Conservation (phyloP, 2,797 vertebrate genomes). For the Chiroxiphia lanceolata region DNA sequence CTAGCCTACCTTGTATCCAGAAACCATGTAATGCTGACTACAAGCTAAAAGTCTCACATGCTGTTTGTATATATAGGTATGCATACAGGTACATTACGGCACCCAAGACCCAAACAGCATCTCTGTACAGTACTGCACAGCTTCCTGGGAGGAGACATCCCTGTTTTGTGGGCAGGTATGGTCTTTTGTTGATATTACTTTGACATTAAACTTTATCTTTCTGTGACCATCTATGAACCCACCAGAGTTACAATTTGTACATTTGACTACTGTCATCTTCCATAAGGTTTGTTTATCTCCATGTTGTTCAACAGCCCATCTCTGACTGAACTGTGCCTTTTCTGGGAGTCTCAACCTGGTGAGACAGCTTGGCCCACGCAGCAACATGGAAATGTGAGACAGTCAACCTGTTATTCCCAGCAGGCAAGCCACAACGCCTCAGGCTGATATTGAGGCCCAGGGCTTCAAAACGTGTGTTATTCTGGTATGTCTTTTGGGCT, state of each 20-base stretch:
- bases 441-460: neutral
- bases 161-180: neutral
- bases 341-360: neutral
- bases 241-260: neutral
- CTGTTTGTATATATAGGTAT: neutral
- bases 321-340: too few relatives aligned
- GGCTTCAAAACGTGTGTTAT: neutral
- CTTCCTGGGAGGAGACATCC: neutral
- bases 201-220: neutral
- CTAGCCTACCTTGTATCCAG: neutral
- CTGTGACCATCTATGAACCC: neutral
- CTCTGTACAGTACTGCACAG: neutral
- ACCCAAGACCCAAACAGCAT: neutral
- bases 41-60: neutral
- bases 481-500: fast-evolving
- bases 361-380: neutral
- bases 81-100: neutral
- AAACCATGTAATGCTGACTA: neutral
- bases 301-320: neutral
- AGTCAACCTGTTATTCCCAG: neutral
- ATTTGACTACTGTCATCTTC: neutral
- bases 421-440: neutral
- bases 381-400: neutral
- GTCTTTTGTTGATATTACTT: neutral
- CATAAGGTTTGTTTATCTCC: neutral